These are phyloP conservation scores for Lophochroa leadbeateri DNA, from an alignment of 2,113 vertebrate genomes.

Conservation along the genomic window DNA sequence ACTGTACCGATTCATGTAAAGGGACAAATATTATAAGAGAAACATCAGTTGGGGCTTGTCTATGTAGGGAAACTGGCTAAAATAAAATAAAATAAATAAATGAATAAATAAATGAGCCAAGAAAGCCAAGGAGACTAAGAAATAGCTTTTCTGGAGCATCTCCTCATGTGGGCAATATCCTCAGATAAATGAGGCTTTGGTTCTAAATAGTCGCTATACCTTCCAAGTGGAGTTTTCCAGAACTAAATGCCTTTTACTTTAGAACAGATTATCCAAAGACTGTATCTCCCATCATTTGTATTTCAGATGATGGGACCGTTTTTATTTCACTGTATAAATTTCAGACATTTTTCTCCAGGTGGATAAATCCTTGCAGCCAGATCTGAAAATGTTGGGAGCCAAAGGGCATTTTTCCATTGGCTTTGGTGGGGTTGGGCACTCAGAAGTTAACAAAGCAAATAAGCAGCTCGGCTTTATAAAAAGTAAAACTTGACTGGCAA, in stretches of 20 bases:
- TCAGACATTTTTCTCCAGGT: not conserved
- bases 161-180: not conserved
- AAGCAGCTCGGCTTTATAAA: not conserved
- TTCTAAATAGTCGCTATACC: not conserved
- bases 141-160: not conserved
- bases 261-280: not conserved
- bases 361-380: not conserved
- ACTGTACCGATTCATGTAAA: not conserved
- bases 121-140: not conserved
- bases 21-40: not conserved
- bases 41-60: not conserved
- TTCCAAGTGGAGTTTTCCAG: not conserved
- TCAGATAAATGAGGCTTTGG: not conserved
- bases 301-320: not conserved
- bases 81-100: not conserved
- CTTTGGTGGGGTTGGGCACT: not conserved
- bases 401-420: not conserved
- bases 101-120: not conserved
- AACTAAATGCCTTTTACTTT: not conserved
- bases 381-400: not conserved
- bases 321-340: not conserved
- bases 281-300: too few relatives aligned
- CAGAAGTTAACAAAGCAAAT: not conserved
- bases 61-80: not conserved
- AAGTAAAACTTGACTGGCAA: not conserved